Percentiles rank a stretch among this genome's conserved stretches.
Evolutionary conservation across 2,113 vertebrate species (phyloP).

Genomic region (Hippolais icterina): DNA sequence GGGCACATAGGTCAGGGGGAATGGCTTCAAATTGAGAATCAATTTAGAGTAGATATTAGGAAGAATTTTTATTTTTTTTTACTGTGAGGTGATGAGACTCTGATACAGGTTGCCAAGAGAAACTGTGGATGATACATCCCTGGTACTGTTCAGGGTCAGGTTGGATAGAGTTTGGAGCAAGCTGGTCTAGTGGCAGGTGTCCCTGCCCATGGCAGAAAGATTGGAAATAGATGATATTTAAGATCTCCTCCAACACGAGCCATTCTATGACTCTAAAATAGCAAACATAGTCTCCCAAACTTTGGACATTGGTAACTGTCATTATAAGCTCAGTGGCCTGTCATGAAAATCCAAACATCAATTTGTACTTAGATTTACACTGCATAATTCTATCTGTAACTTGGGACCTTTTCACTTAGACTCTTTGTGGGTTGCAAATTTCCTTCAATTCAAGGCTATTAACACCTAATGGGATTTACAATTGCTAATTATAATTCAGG

Average conservation of each 20-base stretch:
- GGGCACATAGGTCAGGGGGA: neutral
- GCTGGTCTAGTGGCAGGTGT: neutral
- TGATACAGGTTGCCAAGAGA: neutral
- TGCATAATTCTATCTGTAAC: neutral
- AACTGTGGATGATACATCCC: neutral
- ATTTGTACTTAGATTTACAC: neutral
- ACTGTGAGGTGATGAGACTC: neutral
- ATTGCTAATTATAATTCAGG: neutral
- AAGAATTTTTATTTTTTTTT: neutral
- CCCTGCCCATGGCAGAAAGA: neutral
- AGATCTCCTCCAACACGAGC: neutral
- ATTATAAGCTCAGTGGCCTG: neutral
- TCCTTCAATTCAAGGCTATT: neutral
- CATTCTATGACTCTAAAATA: neutral
- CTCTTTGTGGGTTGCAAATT: neutral
- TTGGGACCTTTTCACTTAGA: neutral
- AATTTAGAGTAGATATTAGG: neutral
- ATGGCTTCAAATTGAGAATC: neutral
- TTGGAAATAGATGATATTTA: neutral
- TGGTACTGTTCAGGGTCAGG: neutral
- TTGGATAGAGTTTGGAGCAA: neutral
- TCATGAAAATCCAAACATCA: neutral
- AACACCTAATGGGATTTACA: neutral
- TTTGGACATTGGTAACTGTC: neutral
- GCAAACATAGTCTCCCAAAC: neutral